phyloP scores from a whole-genome alignment of 2,113 vertebrate genomes.

The Delphinus delphis region DNA sequence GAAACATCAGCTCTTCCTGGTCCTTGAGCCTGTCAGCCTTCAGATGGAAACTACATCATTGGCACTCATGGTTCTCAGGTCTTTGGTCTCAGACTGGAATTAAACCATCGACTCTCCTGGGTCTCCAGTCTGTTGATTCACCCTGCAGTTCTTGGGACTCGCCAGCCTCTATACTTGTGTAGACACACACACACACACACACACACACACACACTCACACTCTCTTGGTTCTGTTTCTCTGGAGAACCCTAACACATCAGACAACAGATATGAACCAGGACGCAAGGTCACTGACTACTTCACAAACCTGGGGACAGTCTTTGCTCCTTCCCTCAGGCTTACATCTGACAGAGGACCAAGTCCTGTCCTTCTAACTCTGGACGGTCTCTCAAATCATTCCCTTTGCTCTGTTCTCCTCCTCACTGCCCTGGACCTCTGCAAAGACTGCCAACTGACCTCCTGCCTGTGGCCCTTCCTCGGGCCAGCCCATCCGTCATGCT shows the following conservation, averaged over 20 bases:
- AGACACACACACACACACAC: no score
- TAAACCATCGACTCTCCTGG: not conserved
- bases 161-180: not conserved
- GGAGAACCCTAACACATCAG: not conserved
- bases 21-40: not conserved
- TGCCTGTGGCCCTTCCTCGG: not conserved
- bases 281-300: not conserved
- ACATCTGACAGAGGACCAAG: not conserved
- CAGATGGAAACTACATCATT: not conserved
- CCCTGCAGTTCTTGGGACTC: not conserved
- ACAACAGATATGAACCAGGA: not conserved
- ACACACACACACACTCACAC: no score
- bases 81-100: not conserved
- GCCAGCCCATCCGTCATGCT: not conserved
- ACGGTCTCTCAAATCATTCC: not conserved
- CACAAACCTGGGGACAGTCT: not conserved
- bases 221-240: not conserved
- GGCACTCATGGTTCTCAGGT: not conserved
- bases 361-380: not conserved
- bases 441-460: not conserved
- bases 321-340: not conserved
- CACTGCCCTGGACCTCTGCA: not conserved
- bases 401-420: accelerated
- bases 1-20: not conserved
- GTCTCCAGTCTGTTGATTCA: not conserved